phyloP scores from a whole-genome alignment of 2,888 invertebrate species.

The Maniola hyperantus region DNA sequence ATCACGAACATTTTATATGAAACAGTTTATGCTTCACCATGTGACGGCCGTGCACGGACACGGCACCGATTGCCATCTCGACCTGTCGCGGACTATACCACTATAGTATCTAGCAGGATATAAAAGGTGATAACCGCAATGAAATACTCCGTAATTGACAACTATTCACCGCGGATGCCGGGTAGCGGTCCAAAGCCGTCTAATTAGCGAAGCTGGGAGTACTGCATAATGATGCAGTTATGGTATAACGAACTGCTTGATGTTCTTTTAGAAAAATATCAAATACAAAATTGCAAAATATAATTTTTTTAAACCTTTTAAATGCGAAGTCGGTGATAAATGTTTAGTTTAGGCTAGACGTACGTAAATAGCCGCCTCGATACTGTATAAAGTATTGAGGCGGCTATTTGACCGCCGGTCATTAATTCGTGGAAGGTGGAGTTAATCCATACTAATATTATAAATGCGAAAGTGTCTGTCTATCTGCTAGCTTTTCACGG shows the following conservation, averaged over 20 bases:
- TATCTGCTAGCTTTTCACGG: no score
- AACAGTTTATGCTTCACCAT: no score
- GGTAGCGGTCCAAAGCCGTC: slow-evolving; percentile 33
- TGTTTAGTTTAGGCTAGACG: background rate
- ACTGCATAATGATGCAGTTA: slow-evolving; percentile 33
- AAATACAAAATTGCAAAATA: slow-evolving; percentile 11
- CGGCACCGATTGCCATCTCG: no score
- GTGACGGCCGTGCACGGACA: no score
- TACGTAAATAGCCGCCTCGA: no score
- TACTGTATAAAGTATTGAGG: no score
- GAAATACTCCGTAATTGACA: slow-evolving; percentile 32
- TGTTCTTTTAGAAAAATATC: slow-evolving; percentile 30
- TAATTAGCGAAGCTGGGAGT: slow-evolving; percentile 37
- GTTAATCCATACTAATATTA: no score
- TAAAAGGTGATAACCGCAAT: slow-evolving; percentile 25
- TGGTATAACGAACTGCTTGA: slow-evolving; percentile 30
- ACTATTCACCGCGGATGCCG: slow-evolving; percentile 22
- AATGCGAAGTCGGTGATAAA: background rate
- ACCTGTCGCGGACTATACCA: no score
- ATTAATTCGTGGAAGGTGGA: no score
- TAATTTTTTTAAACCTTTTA: background rate
- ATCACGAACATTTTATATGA: no score
- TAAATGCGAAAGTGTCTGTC: no score
- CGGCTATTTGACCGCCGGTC: no score
- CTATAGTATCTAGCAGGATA: slow-evolving; percentile 4